Conservation (phyloP, 2,797 vertebrate species). For the Centroberyx gerrardi region DNA sequence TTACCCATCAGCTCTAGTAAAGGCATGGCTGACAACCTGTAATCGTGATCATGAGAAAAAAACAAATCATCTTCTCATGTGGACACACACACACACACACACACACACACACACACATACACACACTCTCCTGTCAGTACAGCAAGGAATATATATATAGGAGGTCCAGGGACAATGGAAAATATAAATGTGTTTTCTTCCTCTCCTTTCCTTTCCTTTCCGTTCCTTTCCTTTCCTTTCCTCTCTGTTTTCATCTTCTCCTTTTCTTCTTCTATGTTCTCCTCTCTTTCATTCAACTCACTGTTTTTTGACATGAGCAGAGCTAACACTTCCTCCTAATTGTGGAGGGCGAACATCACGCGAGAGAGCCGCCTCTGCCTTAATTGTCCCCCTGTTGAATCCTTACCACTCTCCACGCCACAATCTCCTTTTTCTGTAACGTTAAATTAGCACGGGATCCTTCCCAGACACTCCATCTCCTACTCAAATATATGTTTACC, state of each 20-base stretch:
- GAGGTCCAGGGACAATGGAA: conserved; percentile 18
- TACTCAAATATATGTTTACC: conserved; percentile 59
- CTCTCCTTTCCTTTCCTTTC: not conserved
- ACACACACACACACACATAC: conserved; percentile 23
- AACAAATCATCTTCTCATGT: conserved; percentile 63
- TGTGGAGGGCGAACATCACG: conserved; percentile 4
- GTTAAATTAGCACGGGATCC: conserved; percentile 36
- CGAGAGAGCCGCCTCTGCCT: conserved; percentile 27
- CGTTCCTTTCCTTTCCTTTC: too few relatives aligned
- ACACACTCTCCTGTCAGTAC: conserved; percentile 14
- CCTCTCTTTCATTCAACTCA: conserved; percentile 4
- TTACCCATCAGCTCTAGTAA: conserved; percentile 82
- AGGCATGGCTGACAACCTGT: conserved; percentile 86
- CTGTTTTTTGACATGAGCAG: not conserved
- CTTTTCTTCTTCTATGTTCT: not conserved
- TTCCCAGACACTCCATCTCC: conserved; percentile 13
- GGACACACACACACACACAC: conserved; percentile 27
- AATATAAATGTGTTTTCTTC: not conserved
- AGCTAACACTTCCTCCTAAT: conserved; percentile 7
- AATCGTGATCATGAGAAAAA: conserved; percentile 79
- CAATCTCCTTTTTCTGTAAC: conserved; percentile 30
- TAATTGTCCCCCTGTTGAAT: conserved; percentile 32
- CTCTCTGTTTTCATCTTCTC: not conserved
- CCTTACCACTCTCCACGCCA: not conserved
- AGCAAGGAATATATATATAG: conserved; percentile 5